Evolutionary conservation across 2,888 invertebrate species (phyloP).

Genomic region (Steromphala cineraria): DNA sequence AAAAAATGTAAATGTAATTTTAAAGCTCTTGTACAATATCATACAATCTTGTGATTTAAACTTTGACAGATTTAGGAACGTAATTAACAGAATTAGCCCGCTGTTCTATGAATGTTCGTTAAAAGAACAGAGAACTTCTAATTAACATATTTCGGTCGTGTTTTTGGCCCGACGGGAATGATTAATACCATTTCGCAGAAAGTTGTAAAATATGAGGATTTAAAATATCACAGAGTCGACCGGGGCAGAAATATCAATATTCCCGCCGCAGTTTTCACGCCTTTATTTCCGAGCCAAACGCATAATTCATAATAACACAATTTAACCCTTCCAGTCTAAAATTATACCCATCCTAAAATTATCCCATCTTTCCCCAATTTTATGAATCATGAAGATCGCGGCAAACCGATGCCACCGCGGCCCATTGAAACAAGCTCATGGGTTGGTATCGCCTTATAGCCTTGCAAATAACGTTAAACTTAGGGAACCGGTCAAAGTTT

Average conservation of each 20-base stretch:
- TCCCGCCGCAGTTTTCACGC: conserved; percentile 8
- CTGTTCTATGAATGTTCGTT: too few species aligned
- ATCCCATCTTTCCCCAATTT: conserved; percentile 17
- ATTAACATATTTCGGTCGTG: not conserved
- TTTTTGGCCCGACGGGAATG: not conserved
- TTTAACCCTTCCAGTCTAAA: conserved; percentile 19
- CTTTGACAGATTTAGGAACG: too few species aligned
- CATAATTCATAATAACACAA: conserved; percentile 14
- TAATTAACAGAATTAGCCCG: too few species aligned
- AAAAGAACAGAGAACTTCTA: not conserved
- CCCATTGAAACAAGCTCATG: not conserved
- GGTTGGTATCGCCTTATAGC: too few species aligned
- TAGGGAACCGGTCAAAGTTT: too few species aligned
- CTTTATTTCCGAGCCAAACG: conserved; percentile 16
- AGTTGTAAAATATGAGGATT: conserved; percentile 9
- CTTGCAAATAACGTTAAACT: too few species aligned
- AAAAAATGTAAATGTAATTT: too few species aligned
- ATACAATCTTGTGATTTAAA: too few species aligned
- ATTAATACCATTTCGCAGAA: not conserved
- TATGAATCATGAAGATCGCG: conserved; percentile 11
- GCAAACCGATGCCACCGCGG: not conserved
- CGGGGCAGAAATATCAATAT: conserved; percentile 17
- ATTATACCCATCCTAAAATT: conserved; percentile 19
- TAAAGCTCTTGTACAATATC: too few species aligned
- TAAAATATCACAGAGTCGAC: not conserved